Percentiles rank a stretch among this genome's conserved stretches.
Evolutionary conservation across 2,888 invertebrate genomes (phyloP).

Genomic region (Prosopocoilus inquinatus): DNA sequence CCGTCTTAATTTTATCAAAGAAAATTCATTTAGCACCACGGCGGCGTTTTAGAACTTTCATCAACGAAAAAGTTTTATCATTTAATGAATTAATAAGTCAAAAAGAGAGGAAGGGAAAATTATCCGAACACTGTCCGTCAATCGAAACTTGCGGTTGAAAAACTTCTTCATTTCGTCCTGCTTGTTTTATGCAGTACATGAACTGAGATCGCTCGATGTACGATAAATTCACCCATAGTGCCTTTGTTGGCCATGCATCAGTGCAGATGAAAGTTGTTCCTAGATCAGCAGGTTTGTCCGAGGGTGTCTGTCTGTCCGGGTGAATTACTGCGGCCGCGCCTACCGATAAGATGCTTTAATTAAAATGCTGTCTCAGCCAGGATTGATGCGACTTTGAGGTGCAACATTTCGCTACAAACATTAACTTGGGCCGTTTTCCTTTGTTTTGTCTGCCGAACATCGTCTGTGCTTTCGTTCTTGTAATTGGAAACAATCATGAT

Average conservation of each 20-base stretch:
- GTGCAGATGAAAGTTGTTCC: conserved; percentile 52
- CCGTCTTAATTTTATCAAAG: too few species aligned
- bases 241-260: conserved; percentile 46
- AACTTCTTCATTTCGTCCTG: too few species aligned
- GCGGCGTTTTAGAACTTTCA: too few species aligned
- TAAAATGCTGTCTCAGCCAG: conserved; percentile 52
- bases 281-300: conserved; percentile 52
- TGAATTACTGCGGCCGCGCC: conserved; percentile 53
- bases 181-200: neutral
- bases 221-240: conserved; percentile 24
- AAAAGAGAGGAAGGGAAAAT: too few species aligned
- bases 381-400: conserved; percentile 49
- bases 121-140: too few species aligned
- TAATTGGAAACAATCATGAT: too few species aligned
- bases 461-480: too few species aligned
- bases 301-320: conserved; percentile 48
- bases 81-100: too few species aligned
- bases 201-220: conserved; percentile 20
- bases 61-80: too few species aligned
- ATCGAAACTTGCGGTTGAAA: too few species aligned
- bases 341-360: conserved; percentile 55
- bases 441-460: too few species aligned
- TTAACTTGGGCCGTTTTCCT: neutral
- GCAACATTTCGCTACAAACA: conserved; percentile 27
- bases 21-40: too few species aligned